Evolutionary conservation across 2,113 vertebrate genomes (phyloP).

Genomic region (Nesogale talazaci): DNA sequence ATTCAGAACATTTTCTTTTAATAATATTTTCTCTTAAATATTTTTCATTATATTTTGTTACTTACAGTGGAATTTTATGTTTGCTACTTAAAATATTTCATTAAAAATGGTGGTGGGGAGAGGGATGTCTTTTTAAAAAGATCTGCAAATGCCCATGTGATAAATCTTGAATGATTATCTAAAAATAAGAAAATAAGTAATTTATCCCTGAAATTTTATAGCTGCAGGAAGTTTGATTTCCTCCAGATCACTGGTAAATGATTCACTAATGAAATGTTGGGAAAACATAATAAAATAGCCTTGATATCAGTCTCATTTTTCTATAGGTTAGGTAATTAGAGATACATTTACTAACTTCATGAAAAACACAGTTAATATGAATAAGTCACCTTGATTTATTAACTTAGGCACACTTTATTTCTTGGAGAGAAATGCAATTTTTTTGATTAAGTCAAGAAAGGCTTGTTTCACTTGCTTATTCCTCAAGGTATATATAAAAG

Average conservation of each 20-base stretch:
- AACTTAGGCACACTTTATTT: not conserved
- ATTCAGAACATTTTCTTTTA: too few species aligned
- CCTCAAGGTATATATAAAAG: slow-evolving; percentile 12
- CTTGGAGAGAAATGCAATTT: slow-evolving; percentile 31
- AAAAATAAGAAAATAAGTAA: too few species aligned
- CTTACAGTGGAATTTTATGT: too few species aligned
- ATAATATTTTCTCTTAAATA: too few species aligned
- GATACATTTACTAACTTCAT: not conserved
- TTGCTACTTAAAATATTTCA: too few species aligned
- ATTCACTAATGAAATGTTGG: not conserved
- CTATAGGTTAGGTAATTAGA: not conserved
- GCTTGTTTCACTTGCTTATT: not conserved
- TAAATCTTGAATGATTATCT: too few species aligned
- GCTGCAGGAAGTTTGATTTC: not conserved
- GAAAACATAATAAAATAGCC: not conserved
- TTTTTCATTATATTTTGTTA: too few species aligned
- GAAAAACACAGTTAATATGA: not conserved
- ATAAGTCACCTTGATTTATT: not conserved
- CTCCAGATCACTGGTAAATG: not conserved
- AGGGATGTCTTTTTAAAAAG: too few species aligned
- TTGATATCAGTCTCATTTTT: not conserved
- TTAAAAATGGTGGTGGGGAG: too few species aligned
- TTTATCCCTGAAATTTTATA: not conserved
- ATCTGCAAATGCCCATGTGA: too few species aligned
- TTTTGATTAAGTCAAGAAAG: not conserved